Conservation (phyloP, 1,140 invertebrate species). For the Diabrotica virgifera region DNA sequence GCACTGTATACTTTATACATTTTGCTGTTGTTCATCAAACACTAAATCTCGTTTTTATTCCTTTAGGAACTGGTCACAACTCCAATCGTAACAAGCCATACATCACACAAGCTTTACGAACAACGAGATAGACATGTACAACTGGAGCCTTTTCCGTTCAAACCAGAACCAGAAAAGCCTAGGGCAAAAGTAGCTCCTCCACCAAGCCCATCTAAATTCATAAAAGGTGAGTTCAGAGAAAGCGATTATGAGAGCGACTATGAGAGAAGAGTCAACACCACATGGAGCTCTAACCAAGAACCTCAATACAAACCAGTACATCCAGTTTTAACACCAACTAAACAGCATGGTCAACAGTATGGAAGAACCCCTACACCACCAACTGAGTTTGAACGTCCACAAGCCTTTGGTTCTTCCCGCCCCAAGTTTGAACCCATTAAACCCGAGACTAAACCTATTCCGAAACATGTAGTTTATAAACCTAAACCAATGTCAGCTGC, state of each 20-base stretch:
- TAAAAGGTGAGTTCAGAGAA: constrained; percentile 66
- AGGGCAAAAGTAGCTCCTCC: constrained; percentile 48
- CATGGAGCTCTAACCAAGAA: constrained; percentile 59
- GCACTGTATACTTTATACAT: too few species aligned
- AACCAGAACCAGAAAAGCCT: constrained; percentile 46
- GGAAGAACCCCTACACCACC: constrained; percentile 54
- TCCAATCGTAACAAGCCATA: constrained; percentile 45
- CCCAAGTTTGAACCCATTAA: constrained; percentile 58
- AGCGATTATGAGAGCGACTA: constrained; percentile 76
- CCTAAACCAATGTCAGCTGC: constrained; percentile 49
- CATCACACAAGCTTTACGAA: constrained; percentile 38
- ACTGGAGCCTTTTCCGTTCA: constrained; percentile 53
- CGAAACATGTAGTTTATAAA: constrained; percentile 49
- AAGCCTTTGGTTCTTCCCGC: constrained; percentile 49
- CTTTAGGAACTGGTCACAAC: constrained; percentile 49
- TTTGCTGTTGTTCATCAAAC: too few species aligned
- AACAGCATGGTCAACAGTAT: constrained; percentile 46
- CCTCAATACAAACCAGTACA: constrained; percentile 58
- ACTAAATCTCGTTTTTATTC: background rate
- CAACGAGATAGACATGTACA: constrained; percentile 44
- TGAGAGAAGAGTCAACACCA: constrained; percentile 60
- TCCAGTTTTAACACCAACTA: constrained; percentile 54
- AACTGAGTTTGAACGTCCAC: constrained; percentile 55
- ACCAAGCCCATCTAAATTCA: constrained; percentile 63
- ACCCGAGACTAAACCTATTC: constrained; percentile 44